These are phyloP conservation scores for Prunella strophiata DNA, from an alignment of 2,797 vertebrate species.

Conservation along the genomic window DNA sequence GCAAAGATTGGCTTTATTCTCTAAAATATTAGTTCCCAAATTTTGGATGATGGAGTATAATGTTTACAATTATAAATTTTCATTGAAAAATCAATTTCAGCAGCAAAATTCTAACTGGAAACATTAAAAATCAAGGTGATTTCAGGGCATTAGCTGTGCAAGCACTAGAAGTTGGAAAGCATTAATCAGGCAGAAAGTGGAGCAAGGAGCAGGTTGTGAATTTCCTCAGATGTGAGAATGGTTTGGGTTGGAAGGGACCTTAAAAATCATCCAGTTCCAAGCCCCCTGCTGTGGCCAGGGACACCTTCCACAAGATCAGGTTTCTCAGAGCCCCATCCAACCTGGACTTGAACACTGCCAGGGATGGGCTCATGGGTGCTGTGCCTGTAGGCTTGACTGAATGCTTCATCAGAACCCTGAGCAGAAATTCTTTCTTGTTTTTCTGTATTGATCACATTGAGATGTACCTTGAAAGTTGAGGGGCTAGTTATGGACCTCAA, in stretches of 20 bases:
- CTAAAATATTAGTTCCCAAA: neutral
- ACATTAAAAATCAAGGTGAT: rapidly evolving
- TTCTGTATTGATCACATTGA: neutral
- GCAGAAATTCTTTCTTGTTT: neutral
- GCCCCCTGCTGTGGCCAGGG: neutral
- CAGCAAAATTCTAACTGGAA: neutral
- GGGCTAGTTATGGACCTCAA: neutral
- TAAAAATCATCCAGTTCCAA: neutral
- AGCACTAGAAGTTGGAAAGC: too few relatives aligned
- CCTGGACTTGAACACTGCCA: neutral
- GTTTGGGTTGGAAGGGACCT: neutral
- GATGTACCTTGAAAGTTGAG: neutral
- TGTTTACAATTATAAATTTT: neutral
- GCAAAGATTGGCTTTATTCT: neutral
- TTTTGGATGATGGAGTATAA: neutral
- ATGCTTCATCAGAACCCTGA: neutral
- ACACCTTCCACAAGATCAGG: neutral
- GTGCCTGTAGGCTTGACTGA: neutral
- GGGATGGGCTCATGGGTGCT: neutral
- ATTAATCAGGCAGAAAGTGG: neutral
- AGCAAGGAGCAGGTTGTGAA: rapidly evolving
- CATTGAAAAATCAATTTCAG: neutral
- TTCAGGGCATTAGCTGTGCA: rapidly evolving
- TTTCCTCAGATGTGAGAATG: neutral
- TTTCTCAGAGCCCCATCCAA: neutral